Evolutionary conservation across 2,888 invertebrate species (phyloP), one percentile per base, ranked within the genome.

Genomic region (Athalia circularis): DNA sequence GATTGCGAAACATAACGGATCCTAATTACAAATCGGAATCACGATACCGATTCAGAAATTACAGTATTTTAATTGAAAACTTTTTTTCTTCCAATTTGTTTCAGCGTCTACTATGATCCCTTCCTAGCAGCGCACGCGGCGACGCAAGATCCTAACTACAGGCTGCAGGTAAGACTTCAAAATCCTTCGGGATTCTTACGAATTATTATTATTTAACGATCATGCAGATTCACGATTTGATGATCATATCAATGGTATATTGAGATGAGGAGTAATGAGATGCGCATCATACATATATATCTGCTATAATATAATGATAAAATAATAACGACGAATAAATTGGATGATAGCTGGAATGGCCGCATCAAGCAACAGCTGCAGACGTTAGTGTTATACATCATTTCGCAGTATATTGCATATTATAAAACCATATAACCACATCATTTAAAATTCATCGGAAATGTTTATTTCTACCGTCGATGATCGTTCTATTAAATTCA

Each of bases 81-180:
- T n/a, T 72, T 62, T 61, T 59, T 43, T 64, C 65, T n/a, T 47
- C 61, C 81, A 74, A 78, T 85, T 83, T 90, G 90, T 92, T 94
- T 92, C 92, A 96, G 97, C 92, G 95, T 98, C 85, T 98, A 98
- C 93, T 98, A 98, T 93, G 98, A 98, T 93, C 98, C 97, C 88
- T 97, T 97, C 94, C 92, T 98, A 93, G 97, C 97, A 84, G 96
- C 96, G 83, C 94, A 94, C 86, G 95, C 96, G 83, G 92, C 92
- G 79, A 92, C 93, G 86, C 95, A 96, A 87, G 97, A 97, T 92
- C 95, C 96, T 84, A 96, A 95, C 92, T 96, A 96, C 92, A 95
- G 97, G 92, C 93, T 97, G 88, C 97, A 97, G 95, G 97, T 97
- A 93, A 94, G 93, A 86, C 62, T 79, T 57, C 9, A 67, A 65